A percentile compares a stretch with the other conserved stretches of the same genome.
Conservation (phyloP, 2,888 invertebrate genomes). For the Physocephala rufipes region DNA sequence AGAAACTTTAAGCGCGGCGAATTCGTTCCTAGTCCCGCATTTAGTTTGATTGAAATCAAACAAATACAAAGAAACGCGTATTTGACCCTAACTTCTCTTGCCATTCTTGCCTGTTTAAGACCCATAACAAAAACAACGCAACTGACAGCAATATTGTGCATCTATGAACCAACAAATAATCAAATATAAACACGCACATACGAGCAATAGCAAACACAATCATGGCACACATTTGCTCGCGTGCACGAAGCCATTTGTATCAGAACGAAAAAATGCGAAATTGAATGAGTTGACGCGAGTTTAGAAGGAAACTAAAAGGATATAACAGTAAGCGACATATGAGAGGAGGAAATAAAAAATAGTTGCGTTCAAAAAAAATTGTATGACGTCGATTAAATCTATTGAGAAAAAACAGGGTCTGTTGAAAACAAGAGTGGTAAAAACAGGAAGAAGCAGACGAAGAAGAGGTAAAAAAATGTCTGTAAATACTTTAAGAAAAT, state of each 20-base stretch:
- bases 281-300: slow-evolving; percentile 27
- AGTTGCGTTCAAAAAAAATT: background rate
- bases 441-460: background rate
- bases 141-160: too few relatives aligned
- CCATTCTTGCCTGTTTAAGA: background rate
- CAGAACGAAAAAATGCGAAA: slow-evolving; percentile 28
- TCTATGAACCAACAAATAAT: too few relatives aligned
- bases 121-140: background rate
- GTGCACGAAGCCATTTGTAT: slow-evolving; percentile 7
- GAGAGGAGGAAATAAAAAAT: background rate
- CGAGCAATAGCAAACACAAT: background rate
- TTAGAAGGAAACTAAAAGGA: slow-evolving; percentile 5
- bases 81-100: background rate
- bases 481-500: too few relatives aligned
- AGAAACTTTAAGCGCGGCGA: slow-evolving; percentile 19
- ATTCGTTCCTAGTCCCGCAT: slow-evolving; percentile 20
- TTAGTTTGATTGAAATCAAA: slow-evolving; percentile 22
- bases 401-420: background rate
- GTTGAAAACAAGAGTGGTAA: background rate
- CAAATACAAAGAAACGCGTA: background rate
- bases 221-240: slow-evolving; percentile 4
- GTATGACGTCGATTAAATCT: background rate
- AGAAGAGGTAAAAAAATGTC: background rate
- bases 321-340: background rate
- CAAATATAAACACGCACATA: background rate